Evolutionary conservation across 2,888 invertebrate species (phyloP).

Genomic region (Patella pellucida): DNA sequence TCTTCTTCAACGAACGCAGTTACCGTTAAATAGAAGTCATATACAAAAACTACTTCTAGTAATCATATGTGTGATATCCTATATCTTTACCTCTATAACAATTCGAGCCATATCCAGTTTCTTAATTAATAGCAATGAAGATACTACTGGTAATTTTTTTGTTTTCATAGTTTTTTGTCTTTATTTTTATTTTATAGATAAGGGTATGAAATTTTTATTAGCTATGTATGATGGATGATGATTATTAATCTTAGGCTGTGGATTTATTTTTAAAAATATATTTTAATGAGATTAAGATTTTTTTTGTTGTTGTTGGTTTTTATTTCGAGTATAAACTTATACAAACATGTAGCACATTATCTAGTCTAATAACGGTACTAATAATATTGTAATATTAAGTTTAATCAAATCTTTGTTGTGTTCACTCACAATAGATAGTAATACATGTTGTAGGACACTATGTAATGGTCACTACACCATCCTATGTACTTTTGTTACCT

Average conservation of each 20-base stretch:
- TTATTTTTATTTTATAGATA: background rate
- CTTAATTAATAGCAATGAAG: background rate
- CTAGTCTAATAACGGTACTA: too few species aligned
- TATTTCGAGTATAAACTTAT: too few species aligned
- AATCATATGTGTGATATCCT: background rate
- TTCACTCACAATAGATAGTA: too few species aligned
- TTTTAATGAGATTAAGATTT: background rate
- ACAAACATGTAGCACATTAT: too few species aligned
- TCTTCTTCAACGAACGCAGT: background rate
- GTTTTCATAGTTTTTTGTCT: background rate
- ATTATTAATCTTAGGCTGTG: background rate
- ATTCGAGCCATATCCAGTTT: background rate
- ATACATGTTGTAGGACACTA: too few species aligned
- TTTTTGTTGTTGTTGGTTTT: too few species aligned
- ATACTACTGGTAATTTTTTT: background rate
- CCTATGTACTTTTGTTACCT: too few species aligned
- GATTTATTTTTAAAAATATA: background rate
- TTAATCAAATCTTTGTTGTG: too few species aligned
- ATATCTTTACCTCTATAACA: background rate
- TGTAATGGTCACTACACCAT: too few species aligned
- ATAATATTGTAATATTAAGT: too few species aligned
- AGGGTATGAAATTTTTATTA: background rate
- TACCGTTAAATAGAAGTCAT: background rate
- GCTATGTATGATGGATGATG: background rate
- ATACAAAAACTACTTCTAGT: background rate